phyloP scores from a whole-genome alignment of 2,113 vertebrate genomes.

The Anarrhichthys ocellatus region DNA sequence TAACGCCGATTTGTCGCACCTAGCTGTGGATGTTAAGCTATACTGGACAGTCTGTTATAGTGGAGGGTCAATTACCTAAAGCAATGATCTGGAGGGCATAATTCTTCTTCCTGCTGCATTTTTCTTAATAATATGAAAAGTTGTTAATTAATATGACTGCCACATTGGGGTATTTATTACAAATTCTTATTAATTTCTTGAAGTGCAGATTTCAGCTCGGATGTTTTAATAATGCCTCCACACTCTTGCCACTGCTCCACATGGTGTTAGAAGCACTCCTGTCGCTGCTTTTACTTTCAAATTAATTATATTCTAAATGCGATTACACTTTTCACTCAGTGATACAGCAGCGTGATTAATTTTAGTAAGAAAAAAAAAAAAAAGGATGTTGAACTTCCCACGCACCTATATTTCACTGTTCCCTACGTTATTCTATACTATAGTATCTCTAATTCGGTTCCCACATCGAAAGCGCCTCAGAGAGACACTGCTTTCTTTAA shows the following conservation, averaged over 20 bases:
- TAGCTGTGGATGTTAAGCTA: background rate
- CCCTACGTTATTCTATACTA: background rate
- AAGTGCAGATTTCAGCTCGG: constrained; percentile 40
- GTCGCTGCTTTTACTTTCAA: constrained; percentile 44
- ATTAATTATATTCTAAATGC: constrained; percentile 39
- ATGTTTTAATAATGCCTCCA: constrained; percentile 40
- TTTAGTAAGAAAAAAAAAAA: background rate
- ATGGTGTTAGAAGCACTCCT: constrained; percentile 5
- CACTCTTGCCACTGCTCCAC: constrained; percentile 13
- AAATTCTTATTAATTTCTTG: constrained; percentile 10
- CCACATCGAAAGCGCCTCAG: constrained; percentile 41
- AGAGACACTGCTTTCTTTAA: constrained; percentile 46
- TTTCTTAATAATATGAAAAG: constrained; percentile 8
- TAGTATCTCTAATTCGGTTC: constrained; percentile 12
- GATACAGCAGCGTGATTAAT: background rate
- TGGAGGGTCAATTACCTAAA: background rate
- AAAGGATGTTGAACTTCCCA: background rate
- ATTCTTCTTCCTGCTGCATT: background rate
- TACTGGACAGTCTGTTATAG: background rate
- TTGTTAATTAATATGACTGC: constrained; percentile 19
- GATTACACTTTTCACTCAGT: constrained; percentile 30
- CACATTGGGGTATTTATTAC: constrained; percentile 10
- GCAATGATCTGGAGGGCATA: background rate
- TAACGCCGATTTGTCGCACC: no score
- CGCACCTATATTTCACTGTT: constrained; percentile 3